Conservation (phyloP, 2,113 vertebrate species). For the Synchiropus splendidus region DNA sequence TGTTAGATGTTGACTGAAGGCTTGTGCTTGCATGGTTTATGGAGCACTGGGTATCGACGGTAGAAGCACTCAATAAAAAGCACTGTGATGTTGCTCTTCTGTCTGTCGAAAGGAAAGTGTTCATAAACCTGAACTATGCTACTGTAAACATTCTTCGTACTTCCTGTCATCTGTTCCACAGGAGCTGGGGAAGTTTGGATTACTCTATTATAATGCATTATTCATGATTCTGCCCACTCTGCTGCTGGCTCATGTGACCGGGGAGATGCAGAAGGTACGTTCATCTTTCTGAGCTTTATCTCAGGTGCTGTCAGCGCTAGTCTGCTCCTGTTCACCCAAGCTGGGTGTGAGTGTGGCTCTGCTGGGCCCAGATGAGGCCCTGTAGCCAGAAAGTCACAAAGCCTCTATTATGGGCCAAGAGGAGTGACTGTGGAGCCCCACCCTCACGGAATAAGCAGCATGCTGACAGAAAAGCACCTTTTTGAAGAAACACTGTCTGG, state of each 20-base stretch:
- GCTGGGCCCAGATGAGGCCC: slow-evolving; percentile 49
- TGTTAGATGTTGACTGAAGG: too few species aligned
- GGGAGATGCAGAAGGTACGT: slow-evolving; percentile 85
- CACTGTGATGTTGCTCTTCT: too few species aligned
- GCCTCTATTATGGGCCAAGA: slow-evolving; percentile 58
- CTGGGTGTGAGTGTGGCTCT: slow-evolving; percentile 26
- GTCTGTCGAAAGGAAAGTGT: too few species aligned
- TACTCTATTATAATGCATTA: slow-evolving; percentile 94
- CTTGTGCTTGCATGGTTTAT: too few species aligned
- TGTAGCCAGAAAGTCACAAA: slow-evolving; percentile 57
- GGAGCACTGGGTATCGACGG: too few species aligned
- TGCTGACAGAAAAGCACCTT: neutral
- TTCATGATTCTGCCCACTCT: slow-evolving; percentile 94
- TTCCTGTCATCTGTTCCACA: slow-evolving; percentile 35
- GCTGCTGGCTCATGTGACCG: slow-evolving; percentile 79
- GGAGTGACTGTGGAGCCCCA: slow-evolving; percentile 38
- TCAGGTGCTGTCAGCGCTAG: slow-evolving; percentile 4
- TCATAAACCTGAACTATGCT: slow-evolving; percentile 41
- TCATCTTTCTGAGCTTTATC: neutral
- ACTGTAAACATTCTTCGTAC: slow-evolving; percentile 27
- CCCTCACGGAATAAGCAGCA: neutral
- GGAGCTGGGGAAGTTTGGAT: slow-evolving; percentile 94
- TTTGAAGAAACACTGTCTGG: neutral
- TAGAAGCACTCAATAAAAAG: too few species aligned
- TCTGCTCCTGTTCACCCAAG: too few species aligned